Evolutionary conservation across 2,888 invertebrate genomes (phyloP).

Genomic region (Chorisops tibialis): DNA sequence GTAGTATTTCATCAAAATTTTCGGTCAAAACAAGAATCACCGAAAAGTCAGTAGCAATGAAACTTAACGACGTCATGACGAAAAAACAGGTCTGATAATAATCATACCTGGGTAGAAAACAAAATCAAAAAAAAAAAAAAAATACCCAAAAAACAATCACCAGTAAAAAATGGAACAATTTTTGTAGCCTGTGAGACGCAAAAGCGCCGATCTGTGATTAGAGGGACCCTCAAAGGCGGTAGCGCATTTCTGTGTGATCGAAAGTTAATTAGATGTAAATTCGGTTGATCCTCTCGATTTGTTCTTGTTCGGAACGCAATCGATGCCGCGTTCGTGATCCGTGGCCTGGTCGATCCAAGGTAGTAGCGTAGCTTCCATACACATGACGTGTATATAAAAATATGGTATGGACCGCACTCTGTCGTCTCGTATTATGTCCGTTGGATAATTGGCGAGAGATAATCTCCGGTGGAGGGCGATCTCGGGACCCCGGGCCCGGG

Average conservation of each 20-base stretch:
- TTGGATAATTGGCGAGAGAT: slow-evolving; percentile 32
- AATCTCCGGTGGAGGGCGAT: slow-evolving; percentile 19
- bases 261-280: slow-evolving; percentile 43
- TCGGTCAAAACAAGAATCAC: slow-evolving; percentile 7
- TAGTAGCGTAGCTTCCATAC: neutral
- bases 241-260: slow-evolving; percentile 37
- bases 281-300: slow-evolving; percentile 36
- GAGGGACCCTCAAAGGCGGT: slow-evolving; percentile 31
- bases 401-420: neutral
- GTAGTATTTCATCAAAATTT: slow-evolving; percentile 19
- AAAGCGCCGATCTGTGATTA: slow-evolving; percentile 32
- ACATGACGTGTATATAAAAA: too few relatives aligned
- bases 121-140: slow-evolving; percentile 8
- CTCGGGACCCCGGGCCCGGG: neutral
- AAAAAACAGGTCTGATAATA: neutral
- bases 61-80: slow-evolving; percentile 4
- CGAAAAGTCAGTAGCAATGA: slow-evolving; percentile 8
- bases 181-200: slow-evolving; percentile 27
- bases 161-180: slow-evolving; percentile 22
- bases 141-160: slow-evolving; percentile 8
- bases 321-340: neutral
- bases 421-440: slow-evolving; percentile 14
- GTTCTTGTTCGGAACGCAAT: slow-evolving; percentile 1
- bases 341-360: neutral
- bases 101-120: neutral